Percentiles rank a stretch among this genome's conserved stretches.
Evolutionary conservation across 2,797 vertebrate genomes (phyloP).

Genomic region (Phataginus tricuspis): DNA sequence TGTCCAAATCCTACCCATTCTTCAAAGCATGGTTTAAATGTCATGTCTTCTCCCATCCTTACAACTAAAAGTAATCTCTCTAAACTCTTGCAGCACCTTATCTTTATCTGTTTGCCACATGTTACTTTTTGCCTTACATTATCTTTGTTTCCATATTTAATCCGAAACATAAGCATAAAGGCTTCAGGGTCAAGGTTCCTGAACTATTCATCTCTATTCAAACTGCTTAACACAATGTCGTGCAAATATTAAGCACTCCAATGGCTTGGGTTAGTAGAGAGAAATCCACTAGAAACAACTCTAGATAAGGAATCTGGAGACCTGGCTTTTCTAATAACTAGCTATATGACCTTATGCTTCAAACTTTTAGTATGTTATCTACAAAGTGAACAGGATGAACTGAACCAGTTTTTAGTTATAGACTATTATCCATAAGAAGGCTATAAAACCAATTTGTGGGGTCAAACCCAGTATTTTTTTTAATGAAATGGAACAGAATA

Average conservation of each 20-base stretch:
- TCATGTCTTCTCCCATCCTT: constrained; percentile 29
- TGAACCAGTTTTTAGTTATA: background rate
- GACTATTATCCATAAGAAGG: background rate
- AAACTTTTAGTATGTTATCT: background rate
- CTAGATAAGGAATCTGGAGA: background rate
- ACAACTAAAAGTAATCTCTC: constrained; percentile 44
- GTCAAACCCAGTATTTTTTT: constrained; percentile 36
- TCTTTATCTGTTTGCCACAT: constrained; percentile 40
- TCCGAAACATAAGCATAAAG: background rate
- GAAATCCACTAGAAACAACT: constrained; percentile 16
- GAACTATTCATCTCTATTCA: background rate
- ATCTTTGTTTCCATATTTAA: constrained; percentile 61
- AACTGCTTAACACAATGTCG: constrained; percentile 26
- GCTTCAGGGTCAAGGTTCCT: constrained; percentile 15
- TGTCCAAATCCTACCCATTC: constrained; percentile 43
- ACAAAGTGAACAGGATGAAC: background rate
- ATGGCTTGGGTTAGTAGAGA: background rate
- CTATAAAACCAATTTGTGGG: constrained; percentile 32
- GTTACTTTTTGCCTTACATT: constrained; percentile 46
- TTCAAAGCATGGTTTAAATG: constrained; percentile 52
- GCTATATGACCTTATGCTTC: background rate
- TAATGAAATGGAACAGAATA: constrained; percentile 19
- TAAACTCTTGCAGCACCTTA: background rate
- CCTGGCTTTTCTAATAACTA: constrained; percentile 26
- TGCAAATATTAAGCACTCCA: background rate